phyloP scores from a whole-genome alignment of 2,888 invertebrate species.

The Protophormia terraenovae region DNA sequence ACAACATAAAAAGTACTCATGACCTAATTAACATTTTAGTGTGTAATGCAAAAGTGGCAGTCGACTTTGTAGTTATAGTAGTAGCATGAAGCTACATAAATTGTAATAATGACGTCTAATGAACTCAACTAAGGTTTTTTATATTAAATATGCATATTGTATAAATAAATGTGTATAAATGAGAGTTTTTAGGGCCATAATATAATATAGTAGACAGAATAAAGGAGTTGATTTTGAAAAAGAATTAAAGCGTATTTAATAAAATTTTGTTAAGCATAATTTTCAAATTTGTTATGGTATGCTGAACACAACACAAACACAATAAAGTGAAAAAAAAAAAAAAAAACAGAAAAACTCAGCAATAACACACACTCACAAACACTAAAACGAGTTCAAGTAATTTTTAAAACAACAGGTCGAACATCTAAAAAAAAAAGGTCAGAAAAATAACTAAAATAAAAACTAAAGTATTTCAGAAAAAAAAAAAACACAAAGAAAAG shows the following conservation, averaged over 20 bases:
- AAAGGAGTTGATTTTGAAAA: slow-evolving; percentile 48
- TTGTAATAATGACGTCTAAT: slow-evolving; percentile 62
- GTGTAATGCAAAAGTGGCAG: slow-evolving; percentile 40
- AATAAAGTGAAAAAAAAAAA: too few species aligned
- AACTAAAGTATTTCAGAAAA: background rate
- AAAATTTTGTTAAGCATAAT: slow-evolving; percentile 63
- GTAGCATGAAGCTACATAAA: slow-evolving; percentile 21
- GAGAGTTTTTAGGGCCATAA: slow-evolving; percentile 1
- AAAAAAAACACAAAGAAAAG: slow-evolving; percentile 15
- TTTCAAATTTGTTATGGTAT: slow-evolving; percentile 62
- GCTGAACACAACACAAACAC: slow-evolving; percentile 24
- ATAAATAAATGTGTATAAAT: background rate
- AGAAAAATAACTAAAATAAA: slow-evolving; percentile 31
- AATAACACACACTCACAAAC: background rate
- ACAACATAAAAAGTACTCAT: slow-evolving; percentile 36
- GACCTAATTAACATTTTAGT: slow-evolving; percentile 63
- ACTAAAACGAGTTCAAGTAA: slow-evolving; percentile 50
- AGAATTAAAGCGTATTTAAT: slow-evolving; percentile 56
- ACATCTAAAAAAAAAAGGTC: slow-evolving; percentile 36
- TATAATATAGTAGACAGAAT: slow-evolving; percentile 23
- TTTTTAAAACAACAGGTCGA: slow-evolving; percentile 53
- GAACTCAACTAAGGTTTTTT: slow-evolving; percentile 44
- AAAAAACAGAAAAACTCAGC: background rate
- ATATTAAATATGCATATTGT: too few species aligned
- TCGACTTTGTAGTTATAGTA: background rate